These are phyloP conservation scores for Hyles euphorbiae DNA, from an alignment of 1,140 invertebrate species.

Conservation along the genomic window DNA sequence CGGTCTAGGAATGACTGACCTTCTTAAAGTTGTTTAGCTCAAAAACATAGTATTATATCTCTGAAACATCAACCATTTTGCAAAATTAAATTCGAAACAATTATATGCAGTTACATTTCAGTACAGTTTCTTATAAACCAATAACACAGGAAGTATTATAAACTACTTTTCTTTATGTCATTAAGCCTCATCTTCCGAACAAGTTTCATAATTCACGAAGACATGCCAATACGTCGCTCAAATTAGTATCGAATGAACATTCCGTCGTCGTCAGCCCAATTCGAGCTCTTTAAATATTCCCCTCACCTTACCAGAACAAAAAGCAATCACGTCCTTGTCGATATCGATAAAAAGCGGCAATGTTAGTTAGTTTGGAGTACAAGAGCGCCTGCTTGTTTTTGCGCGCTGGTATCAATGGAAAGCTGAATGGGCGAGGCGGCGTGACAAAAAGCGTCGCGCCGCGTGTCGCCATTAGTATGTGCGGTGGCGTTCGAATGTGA, in stretches of 20 bases:
- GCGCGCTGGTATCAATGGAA: conserved; percentile 58
- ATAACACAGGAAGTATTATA: no score
- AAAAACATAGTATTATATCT: no score
- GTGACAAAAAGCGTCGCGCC: conserved; percentile 52
- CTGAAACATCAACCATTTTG: no score
- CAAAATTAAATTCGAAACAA: no score
- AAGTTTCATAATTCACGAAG: no score
- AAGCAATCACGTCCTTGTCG: conserved; percentile 60
- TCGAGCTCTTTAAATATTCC: conserved; percentile 40
- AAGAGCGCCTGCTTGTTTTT: conserved; percentile 52
- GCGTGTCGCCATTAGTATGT: conserved; percentile 73
- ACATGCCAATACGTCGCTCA: no score
- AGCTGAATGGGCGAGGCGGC: conserved; percentile 49
- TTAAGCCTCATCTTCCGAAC: no score
- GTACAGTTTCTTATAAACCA: no score
- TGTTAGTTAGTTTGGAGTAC: conserved; percentile 45
- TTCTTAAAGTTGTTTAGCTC: no score
- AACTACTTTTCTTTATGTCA: no score
- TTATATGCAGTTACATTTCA: no score
- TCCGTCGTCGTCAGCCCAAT: not conserved
- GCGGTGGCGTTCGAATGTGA: conserved; percentile 56
- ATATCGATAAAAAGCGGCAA: conserved; percentile 43
- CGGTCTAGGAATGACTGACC: no score
- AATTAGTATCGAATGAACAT: conserved; percentile 1
- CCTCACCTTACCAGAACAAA: conserved; percentile 51